Percentiles rank a stretch among this genome's conserved stretches.
Evolutionary conservation across 2,113 vertebrate genomes (phyloP).

Genomic region (Willisornis vidua): DNA sequence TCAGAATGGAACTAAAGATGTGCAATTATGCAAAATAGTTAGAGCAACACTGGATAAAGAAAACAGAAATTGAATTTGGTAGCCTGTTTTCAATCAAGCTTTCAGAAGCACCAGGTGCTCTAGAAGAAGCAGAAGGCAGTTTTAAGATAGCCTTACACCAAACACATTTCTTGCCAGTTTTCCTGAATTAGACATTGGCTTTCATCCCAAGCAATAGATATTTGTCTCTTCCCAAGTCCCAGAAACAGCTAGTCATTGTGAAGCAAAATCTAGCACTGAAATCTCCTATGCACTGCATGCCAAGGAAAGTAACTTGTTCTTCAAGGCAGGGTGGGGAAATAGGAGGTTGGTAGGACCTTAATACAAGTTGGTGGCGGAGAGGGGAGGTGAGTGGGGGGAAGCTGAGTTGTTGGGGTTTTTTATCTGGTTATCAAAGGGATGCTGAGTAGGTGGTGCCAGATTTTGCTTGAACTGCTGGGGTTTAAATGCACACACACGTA

Average conservation of each 20-base stretch:
- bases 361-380: not conserved
- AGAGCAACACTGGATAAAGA: not conserved
- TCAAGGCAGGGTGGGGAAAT: not conserved
- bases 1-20: not conserved
- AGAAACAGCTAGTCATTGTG: not conserved
- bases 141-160: constrained; percentile 32
- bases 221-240: constrained; percentile 10
- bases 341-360: not conserved
- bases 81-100: not conserved
- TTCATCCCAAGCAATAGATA: not conserved
- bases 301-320: not conserved
- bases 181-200: constrained; percentile 51
- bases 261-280: not conserved
- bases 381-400: too few species aligned
- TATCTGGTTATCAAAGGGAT: not conserved
- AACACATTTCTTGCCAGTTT: not conserved
- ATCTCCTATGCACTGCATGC: not conserved
- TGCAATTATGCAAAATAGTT: not conserved
- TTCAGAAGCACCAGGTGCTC: constrained; percentile 25
- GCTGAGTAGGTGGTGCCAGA: not conserved
- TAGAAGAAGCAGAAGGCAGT: constrained; percentile 36
- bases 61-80: not conserved
- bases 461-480: not conserved
- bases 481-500: not conserved
- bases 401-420: rapidly evolving